Evolutionary conservation across 2,797 vertebrate species (phyloP), one percentile per base, ranked within the genome.

Genomic region (Eptatretus atami): DNA sequence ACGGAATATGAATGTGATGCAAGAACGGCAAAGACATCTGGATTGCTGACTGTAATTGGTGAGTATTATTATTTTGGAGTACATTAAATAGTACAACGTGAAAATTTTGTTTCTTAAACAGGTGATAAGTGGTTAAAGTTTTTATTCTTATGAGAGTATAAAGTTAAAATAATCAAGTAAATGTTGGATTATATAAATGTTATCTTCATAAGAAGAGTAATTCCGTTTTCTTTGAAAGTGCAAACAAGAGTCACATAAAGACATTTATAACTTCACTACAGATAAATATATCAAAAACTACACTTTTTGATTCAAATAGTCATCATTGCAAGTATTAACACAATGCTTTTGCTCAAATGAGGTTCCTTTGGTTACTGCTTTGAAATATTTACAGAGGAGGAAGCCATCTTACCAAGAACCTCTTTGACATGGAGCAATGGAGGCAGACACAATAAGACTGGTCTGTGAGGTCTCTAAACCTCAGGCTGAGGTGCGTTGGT

Each of bases 391-490:
- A 61, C 77, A 98, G 90, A 93, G 78, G 88, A 98, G 73, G 88
- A 86, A 71, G 74, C 84, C 9, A 71, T 81, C 70, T 98, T 73
- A 82, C 78, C 53, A 95, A 93, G 79, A 87, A 93, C 73, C 78
- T 98, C 68, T 74, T 78, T 67, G 83, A 84, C 15, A 75, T 87
- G 68, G 87, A 98, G 85, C 81, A 64, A 86, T 74, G 44, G 90
- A 98, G 80, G 80, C 78, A 2, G 86, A 95, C 69, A 87, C 80
- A 52, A 75, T 94, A 66, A 95, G 82, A 74, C 69, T 95, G 53
- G 77, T 86, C 68, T 95, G 88, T 60, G 90, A 98, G 72, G 79
- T 98, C 63, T 98, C 90, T 66, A 98, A 90, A 70, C 78, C 86
- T 67, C 76, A 71, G 15, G 85, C 83, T 3, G 90, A 95, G 14